phyloP scores from a whole-genome alignment of 1,140 invertebrate species.

The Leptonema lineaticorne region DNA sequence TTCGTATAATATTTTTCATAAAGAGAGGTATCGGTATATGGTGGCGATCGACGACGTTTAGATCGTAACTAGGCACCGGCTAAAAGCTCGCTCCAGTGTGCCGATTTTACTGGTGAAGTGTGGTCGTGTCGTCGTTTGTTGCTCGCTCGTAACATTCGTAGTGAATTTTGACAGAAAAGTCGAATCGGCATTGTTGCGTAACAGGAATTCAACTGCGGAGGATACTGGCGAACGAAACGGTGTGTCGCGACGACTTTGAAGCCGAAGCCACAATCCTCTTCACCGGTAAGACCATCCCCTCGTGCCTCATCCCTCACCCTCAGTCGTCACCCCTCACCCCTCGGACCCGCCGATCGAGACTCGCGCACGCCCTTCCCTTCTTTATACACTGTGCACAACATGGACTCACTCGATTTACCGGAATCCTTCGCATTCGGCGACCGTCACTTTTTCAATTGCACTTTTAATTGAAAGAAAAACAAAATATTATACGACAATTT shows the following conservation, averaged over 20 bases:
- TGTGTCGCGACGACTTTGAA: not conserved
- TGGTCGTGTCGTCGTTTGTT: not conserved
- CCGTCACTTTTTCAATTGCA: too few species aligned
- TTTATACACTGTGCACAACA: not conserved
- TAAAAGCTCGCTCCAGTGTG: too few species aligned
- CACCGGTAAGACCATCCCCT: not conserved
- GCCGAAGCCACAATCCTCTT: not conserved
- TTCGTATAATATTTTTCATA: too few species aligned
- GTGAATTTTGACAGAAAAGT: slow-evolving; percentile 8
- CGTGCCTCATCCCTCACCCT: not conserved
- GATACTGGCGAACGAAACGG: not conserved
- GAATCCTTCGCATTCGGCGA: not conserved
- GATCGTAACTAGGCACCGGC: not conserved
- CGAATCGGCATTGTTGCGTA: not conserved
- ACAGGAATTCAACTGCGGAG: not conserved
- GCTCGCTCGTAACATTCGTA: not conserved
- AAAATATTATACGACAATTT: too few species aligned
- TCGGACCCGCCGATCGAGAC: too few species aligned
- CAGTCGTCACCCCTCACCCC: not conserved
- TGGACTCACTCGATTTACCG: not conserved
- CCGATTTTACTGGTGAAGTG: not conserved
- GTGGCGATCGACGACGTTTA: too few species aligned
- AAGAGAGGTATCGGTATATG: too few species aligned
- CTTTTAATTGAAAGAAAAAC: too few species aligned
- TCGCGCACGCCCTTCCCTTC: not conserved